Percentiles rank a stretch among this genome's conserved stretches.
phyloP scores from a whole-genome alignment of 1,140 invertebrate genomes.

The Akabosia matsudoensis region DNA sequence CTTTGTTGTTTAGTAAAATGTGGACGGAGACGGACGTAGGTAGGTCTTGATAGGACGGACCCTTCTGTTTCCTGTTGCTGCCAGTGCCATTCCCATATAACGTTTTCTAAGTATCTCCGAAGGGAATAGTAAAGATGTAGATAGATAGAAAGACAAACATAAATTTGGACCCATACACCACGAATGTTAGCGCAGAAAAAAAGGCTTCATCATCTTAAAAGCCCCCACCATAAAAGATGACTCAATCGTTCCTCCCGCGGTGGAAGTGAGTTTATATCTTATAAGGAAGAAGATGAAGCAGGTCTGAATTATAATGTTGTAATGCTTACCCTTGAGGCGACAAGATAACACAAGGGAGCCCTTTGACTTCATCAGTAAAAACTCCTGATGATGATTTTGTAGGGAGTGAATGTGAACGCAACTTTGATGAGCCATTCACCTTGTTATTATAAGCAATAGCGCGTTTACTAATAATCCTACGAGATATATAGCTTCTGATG shows the following conservation, averaged over 20 bases:
- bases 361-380: background rate
- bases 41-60: background rate
- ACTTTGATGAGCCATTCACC: background rate
- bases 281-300: background rate
- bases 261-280: background rate
- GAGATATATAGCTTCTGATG: background rate
- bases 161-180: background rate
- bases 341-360: constrained; percentile 10
- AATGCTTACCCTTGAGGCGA: constrained; percentile 12
- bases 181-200: background rate
- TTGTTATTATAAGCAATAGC: constrained; percentile 13
- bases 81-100: constrained; percentile 9
- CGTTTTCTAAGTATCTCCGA: background rate
- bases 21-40: constrained; percentile 10
- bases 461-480: background rate
- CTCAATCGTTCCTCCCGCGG: background rate
- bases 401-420: background rate
- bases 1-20: constrained; percentile 9
- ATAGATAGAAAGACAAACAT: background rate
- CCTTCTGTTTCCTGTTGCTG: constrained; percentile 15
- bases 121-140: background rate
- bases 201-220: constrained; percentile 19
- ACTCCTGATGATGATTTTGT: no score
- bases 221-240: constrained; percentile 21
- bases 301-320: constrained; percentile 15